Base-by-base conservation (phyloP, 2,113 vertebrate species). In the Thamnaconus septentrionalis region DNA sequence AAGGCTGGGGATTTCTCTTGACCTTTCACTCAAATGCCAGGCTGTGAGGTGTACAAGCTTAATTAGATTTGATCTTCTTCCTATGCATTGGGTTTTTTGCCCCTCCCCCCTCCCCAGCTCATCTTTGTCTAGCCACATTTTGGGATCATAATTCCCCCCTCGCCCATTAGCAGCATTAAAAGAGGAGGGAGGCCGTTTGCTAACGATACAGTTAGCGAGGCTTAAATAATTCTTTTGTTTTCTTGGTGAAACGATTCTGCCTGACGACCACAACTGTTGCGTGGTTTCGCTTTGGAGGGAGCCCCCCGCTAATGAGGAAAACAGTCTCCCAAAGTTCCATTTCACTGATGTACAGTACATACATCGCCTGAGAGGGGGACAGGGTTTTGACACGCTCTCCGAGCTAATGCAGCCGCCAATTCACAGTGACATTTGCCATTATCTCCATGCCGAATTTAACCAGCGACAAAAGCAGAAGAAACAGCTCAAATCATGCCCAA, bases 341-440 rank as follows among this genome's bases (percentile, higher is more conserved):
- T 64, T 63, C 39, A 61, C 49, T 11, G 43, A 61, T 58, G 69
- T 48, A 57, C 51, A 61, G 69, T 48, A 57, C 51, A 61, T 77
- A 66, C 66, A 65, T 87, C 67, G 71, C 78, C 85, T 81, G 70
- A n/a, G 44, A 54, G 18, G 5, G 47, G 88, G 8, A 89, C 91
- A 92, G 86, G 63, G 43, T 88, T 91, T 92, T 84, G 80, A 93
- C 89, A 77, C 78, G 71, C 86, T 88, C 88, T 85, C 85, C 69
- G 74, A 84, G 81, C 88, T 92, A 91, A 88, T 82, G 86, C 83
- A 82, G 78, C 88, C 92, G 86, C 87, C 89, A 86, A 94, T 94
- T 92, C 89, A 75, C 85, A 45, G 77, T 95, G 94, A 95, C 93
- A 96, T 96, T 99, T 97, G 90, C 92, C 87, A 89, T 92, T 91